Conservation (phyloP, 1,140 invertebrate species). For the Leptoteleia sp. region DNA sequence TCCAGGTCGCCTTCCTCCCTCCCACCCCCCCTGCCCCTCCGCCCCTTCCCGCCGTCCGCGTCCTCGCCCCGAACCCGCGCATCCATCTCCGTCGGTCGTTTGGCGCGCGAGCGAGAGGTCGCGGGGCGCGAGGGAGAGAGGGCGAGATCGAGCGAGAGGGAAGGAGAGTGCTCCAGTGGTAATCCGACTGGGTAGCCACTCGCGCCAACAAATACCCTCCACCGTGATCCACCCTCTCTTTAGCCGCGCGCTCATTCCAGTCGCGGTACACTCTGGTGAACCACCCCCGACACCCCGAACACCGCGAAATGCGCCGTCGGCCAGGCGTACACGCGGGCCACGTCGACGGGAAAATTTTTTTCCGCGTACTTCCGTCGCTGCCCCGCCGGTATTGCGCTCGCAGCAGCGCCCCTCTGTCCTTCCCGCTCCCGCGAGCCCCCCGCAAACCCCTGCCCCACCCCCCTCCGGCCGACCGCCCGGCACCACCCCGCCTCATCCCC, state of each 20-base stretch:
- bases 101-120: constrained; percentile 18
- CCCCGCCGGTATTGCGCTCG: no score
- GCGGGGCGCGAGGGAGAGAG: constrained; percentile 4
- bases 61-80: no score
- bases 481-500: constrained; percentile 46
- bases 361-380: constrained; percentile 72
- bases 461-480: constrained; percentile 4
- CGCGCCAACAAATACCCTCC: constrained; percentile 81
- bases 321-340: constrained; percentile 69
- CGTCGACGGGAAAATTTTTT: constrained; percentile 76
- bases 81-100: constrained; percentile 38
- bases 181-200: constrained; percentile 81
- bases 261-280: constrained; percentile 78
- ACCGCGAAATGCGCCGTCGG: constrained; percentile 75
- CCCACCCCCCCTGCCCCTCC: no score
- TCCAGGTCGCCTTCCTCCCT: constrained; percentile 60
- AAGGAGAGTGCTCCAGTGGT: constrained; percentile 70
- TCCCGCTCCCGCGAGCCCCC: no score
- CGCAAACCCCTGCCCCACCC: no score
- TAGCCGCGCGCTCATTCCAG: constrained; percentile 59
- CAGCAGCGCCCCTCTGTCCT: no score
- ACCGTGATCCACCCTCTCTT: constrained; percentile 73
- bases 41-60: no score
- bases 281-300: constrained; percentile 79
- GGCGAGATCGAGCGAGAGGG: constrained; percentile 23